Evolutionary conservation across 2,888 invertebrate species (phyloP).

Genomic region (Trichopria drosophilae): DNA sequence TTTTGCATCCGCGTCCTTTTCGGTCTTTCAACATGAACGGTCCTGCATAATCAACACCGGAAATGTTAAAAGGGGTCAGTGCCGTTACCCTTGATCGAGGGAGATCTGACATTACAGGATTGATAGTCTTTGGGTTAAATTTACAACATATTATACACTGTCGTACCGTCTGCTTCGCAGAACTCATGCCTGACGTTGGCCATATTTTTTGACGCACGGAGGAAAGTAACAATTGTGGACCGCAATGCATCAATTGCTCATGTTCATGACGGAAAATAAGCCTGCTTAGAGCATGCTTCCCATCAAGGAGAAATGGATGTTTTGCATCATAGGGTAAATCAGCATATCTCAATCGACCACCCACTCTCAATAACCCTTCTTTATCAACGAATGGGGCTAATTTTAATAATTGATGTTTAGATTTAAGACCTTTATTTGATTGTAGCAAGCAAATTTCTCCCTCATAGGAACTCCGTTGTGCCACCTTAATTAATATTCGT

Average conservation of each 20-base stretch:
- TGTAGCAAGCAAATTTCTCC: too few relatives aligned
- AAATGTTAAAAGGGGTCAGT: background rate
- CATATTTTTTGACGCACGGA: too few relatives aligned
- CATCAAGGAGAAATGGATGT: too few relatives aligned
- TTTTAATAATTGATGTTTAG: background rate
- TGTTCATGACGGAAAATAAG: background rate
- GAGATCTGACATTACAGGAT: background rate
- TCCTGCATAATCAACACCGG: constrained; percentile 3
- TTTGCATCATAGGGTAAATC: too few relatives aligned
- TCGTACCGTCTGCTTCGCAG: background rate
- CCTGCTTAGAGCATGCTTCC: too few relatives aligned
- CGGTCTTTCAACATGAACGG: constrained; percentile 1
- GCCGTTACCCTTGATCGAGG: background rate
- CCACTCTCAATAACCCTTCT: background rate
- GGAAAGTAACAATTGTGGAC: too few relatives aligned
- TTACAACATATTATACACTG: background rate
- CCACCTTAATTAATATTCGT: too few relatives aligned
- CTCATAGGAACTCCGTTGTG: too few relatives aligned
- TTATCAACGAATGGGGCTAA: background rate
- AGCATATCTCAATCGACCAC: background rate
- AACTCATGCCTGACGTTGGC: background rate
- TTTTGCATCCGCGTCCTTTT: background rate
- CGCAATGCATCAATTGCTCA: background rate
- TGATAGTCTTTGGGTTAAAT: background rate
- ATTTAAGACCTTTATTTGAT: background rate